phyloP scores from a whole-genome alignment of 2,888 invertebrate genomes.

The Selenia dentaria region DNA sequence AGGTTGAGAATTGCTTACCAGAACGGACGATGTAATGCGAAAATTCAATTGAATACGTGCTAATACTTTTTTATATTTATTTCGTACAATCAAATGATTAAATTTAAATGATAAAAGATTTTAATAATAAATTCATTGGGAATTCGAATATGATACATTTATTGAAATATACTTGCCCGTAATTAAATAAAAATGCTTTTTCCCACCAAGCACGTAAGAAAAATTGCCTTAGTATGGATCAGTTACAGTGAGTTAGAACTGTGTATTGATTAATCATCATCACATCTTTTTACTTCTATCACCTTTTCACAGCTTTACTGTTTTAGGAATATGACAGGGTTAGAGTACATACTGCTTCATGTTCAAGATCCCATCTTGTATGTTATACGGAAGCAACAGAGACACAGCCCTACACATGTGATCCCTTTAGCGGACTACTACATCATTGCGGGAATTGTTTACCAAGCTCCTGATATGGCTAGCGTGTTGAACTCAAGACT shows the following conservation, averaged over 20 bases:
- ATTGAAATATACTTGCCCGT: too few species aligned
- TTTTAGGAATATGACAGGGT: conserved; percentile 98
- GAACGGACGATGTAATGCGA: too few species aligned
- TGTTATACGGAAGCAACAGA: conserved; percentile 96
- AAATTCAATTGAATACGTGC: too few species aligned
- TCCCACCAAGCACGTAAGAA: too few species aligned
- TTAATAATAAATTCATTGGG: too few species aligned
- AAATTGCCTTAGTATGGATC: conserved; percentile 94
- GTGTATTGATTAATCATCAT: not conserved
- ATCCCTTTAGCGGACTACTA: conserved; percentile 98
- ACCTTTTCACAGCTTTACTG: conserved; percentile 32
- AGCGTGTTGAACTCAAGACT: conserved; percentile 97
- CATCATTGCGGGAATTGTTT: conserved; percentile 98
- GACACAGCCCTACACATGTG: conserved; percentile 94
- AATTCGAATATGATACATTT: too few species aligned
- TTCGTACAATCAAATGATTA: too few species aligned
- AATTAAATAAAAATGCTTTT: too few species aligned
- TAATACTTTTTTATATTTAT: too few species aligned
- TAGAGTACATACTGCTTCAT: conserved; percentile 97
- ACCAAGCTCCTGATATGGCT: conserved; percentile 98
- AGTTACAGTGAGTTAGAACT: conserved; percentile 88
- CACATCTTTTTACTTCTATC: not conserved
- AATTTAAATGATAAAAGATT: too few species aligned
- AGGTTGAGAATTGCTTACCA: too few species aligned
- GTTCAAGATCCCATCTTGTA: conserved; percentile 99